Evolutionary conservation across 2,113 vertebrate species (phyloP).

Genomic region (Chaetops frenatus): DNA sequence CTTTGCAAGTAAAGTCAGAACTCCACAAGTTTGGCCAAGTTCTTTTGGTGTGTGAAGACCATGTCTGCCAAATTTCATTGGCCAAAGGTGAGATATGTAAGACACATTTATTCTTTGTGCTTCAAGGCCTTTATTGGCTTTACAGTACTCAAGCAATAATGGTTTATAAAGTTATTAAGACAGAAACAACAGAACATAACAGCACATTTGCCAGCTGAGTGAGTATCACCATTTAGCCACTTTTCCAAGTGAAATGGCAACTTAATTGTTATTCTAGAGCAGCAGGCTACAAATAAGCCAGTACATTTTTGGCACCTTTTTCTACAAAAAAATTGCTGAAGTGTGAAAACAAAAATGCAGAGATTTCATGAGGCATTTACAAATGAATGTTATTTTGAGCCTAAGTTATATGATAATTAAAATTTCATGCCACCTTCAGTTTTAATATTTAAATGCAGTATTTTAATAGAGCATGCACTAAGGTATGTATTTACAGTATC

Average conservation of each 20-base stretch:
- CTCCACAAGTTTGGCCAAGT: not conserved
- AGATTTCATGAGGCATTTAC: not conserved
- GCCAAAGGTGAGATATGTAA: not conserved
- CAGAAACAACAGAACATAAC: not conserved
- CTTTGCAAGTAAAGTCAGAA: not conserved
- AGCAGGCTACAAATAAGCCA: not conserved
- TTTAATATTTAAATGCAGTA: not conserved
- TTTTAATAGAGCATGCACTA: not conserved
- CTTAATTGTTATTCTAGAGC: not conserved
- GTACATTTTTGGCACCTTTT: not conserved
- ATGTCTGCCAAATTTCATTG: not conserved
- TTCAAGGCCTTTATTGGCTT: not conserved
- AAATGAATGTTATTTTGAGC: not conserved
- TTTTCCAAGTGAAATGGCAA: not conserved
- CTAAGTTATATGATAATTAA: not conserved
- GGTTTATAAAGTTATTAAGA: slow-evolving; percentile 12
- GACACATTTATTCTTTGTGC: not conserved
- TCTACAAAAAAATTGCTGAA: not conserved
- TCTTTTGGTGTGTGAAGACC: not conserved
- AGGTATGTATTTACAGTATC: not conserved
- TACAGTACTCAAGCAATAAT: not conserved
- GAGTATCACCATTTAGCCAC: not conserved
- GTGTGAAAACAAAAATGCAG: not conserved
- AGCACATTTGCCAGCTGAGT: not conserved
- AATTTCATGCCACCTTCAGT: not conserved